Evolutionary conservation across 1,140 invertebrate species (phyloP).

Genomic region (Hesperophylax magnus): DNA sequence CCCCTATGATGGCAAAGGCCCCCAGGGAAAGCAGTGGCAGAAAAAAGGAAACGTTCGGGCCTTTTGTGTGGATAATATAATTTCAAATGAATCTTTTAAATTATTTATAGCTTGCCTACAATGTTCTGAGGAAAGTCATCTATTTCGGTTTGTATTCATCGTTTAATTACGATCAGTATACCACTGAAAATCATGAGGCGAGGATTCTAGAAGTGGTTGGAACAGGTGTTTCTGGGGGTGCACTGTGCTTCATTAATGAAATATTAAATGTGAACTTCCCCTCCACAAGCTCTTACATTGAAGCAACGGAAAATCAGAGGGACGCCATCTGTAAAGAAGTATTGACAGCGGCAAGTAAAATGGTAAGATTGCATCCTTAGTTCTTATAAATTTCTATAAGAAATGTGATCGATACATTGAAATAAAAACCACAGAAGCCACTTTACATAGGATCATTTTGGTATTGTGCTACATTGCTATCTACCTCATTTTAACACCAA

Average conservation of each 20-base stretch:
- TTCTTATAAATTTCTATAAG: neutral
- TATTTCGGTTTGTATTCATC: slow-evolving; percentile 9
- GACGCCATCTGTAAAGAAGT: neutral
- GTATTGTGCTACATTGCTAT: no score
- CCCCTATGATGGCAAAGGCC: no score
- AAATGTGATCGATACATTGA: no score
- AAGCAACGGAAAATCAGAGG: slow-evolving; percentile 6
- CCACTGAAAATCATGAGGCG: neutral
- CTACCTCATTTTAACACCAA: no score
- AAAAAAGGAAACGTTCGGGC: no score
- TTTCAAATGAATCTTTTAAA: neutral
- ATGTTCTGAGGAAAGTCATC: slow-evolving; percentile 19
- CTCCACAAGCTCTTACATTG: neutral
- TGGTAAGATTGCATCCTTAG: neutral
- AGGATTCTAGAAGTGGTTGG: slow-evolving; percentile 6
- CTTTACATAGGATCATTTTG: no score
- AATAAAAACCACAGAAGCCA: no score
- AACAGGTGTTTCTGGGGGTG: neutral
- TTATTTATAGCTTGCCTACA: slow-evolving; percentile 20
- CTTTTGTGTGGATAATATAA: no score
- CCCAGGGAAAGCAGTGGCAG: no score
- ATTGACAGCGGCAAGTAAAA: neutral
- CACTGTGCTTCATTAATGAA: slow-evolving; percentile 27
- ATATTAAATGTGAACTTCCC: slow-evolving; percentile 29
- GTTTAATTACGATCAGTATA: neutral